phyloP scores from a whole-genome alignment of 2,888 invertebrate genomes.

The Orchestes rusci region DNA sequence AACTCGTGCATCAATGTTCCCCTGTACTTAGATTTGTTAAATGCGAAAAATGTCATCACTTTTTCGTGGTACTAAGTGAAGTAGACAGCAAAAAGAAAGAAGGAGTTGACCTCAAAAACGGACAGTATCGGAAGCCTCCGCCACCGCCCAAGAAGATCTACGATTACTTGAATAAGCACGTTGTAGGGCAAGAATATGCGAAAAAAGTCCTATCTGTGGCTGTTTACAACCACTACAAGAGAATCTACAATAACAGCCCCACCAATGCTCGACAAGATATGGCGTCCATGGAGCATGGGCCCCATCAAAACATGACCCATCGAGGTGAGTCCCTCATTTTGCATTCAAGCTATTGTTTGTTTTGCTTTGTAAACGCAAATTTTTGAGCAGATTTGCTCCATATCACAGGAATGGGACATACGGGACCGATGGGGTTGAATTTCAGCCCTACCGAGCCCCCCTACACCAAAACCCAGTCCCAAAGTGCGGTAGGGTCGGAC shows the following conservation, averaged over 20 bases:
- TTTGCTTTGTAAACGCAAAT: slow-evolving; percentile 4
- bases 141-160: slow-evolving; percentile 95
- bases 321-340: slow-evolving; percentile 50
- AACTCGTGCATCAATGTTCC: too few species aligned
- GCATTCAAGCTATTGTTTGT: not conserved
- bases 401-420: slow-evolving; percentile 69
- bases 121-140: slow-evolving; percentile 77
- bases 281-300: slow-evolving; percentile 56
- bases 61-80: slow-evolving; percentile 93
- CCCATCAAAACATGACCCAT: slow-evolving; percentile 62
- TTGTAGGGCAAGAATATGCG: slow-evolving; percentile 94
- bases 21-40: slow-evolving; percentile 82
- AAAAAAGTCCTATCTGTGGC: slow-evolving; percentile 97
- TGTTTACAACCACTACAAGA: slow-evolving; percentile 98
- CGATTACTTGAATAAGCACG: slow-evolving; percentile 93
- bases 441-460: slow-evolving; percentile 37
- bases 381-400: slow-evolving; percentile 68
- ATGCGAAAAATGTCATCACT: slow-evolving; percentile 97
- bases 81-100: slow-evolving; percentile 88
- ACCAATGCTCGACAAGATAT: slow-evolving; percentile 42
- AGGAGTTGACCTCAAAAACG: slow-evolving; percentile 62
- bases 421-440: slow-evolving; percentile 52
- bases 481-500: slow-evolving; percentile 56
- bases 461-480: slow-evolving; percentile 14
- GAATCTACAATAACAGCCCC: slow-evolving; percentile 89